Conservation (phyloP, 2,113 vertebrate genomes). For the Dicentrarchus labrax region DNA sequence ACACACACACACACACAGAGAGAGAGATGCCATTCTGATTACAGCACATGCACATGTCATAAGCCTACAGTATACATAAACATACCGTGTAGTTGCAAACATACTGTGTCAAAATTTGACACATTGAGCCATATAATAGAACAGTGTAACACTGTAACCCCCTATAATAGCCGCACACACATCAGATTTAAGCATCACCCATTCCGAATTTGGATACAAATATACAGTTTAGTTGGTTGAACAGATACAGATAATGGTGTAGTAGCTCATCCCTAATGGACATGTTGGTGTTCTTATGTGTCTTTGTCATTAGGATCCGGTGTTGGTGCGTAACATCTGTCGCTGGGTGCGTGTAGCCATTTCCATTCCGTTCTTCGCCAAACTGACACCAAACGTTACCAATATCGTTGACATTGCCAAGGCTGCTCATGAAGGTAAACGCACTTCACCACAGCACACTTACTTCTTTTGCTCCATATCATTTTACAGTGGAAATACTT, state of each 20-base stretch:
- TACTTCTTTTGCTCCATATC: neutral
- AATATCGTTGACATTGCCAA: slow-evolving; percentile 92
- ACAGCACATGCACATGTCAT: neutral
- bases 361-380: slow-evolving; percentile 96
- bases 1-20: slow-evolving; percentile 33
- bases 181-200: no score
- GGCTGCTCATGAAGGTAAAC: slow-evolving; percentile 91
- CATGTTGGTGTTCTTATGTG: neutral
- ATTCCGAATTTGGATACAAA: no score
- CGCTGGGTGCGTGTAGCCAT: slow-evolving; percentile 94
- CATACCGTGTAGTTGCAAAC: neutral
- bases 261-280: no score
- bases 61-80: neutral
- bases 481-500: no score
- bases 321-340: slow-evolving; percentile 94
- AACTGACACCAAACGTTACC: slow-evolving; percentile 96
- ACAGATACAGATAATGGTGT: no score
- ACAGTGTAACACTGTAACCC: no score
- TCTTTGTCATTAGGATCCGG: slow-evolving; percentile 87
- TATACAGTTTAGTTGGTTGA: no score
- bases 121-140: neutral
- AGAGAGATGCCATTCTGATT: neutral
- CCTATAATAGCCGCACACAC: no score
- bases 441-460: slow-evolving; percentile 25
- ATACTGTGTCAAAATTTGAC: neutral